Percentiles rank a stretch among this genome's conserved stretches.
Conservation (phyloP, 2,888 invertebrate genomes). For the Melieria omissa region DNA sequence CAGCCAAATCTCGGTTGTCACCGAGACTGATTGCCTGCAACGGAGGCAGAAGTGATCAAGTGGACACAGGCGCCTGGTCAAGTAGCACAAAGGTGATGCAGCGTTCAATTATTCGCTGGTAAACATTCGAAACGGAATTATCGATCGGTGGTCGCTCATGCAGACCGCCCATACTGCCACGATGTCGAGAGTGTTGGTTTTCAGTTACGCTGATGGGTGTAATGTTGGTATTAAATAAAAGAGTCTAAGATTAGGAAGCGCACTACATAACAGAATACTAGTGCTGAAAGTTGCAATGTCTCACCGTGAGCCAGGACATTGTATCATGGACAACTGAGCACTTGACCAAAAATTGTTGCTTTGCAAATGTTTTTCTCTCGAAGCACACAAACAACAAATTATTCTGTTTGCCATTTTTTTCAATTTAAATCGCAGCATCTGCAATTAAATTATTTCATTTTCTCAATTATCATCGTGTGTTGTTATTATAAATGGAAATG, state of each 20-base stretch:
- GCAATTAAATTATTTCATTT: constrained; percentile 15
- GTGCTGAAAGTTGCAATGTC: background rate
- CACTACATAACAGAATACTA: background rate
- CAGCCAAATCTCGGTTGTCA: no score
- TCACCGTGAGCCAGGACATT: no score
- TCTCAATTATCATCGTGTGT: constrained; percentile 9
- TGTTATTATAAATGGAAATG: constrained; percentile 21
- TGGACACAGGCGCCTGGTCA: no score
- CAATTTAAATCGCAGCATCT: constrained; percentile 25
- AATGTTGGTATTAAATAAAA: no score
- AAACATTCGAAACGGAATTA: no score
- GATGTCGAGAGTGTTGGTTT: background rate
- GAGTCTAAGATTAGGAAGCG: no score
- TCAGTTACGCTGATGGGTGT: background rate
- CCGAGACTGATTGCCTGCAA: no score
- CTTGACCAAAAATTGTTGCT: constrained; percentile 38
- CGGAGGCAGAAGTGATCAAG: no score
- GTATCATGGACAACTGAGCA: constrained; percentile 7
- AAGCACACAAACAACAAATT: constrained; percentile 2
- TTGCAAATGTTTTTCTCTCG: constrained; percentile 28
- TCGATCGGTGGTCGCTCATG: no score
- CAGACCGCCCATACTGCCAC: no score
- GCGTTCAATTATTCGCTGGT: no score
- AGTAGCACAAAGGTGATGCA: no score
- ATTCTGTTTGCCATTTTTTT: constrained; percentile 5